A percentile compares a stretch with the other conserved stretches of the same genome.
Evolutionary conservation across 2,797 vertebrate species (phyloP).

Genomic region (Hemibagrus guttatus): DNA sequence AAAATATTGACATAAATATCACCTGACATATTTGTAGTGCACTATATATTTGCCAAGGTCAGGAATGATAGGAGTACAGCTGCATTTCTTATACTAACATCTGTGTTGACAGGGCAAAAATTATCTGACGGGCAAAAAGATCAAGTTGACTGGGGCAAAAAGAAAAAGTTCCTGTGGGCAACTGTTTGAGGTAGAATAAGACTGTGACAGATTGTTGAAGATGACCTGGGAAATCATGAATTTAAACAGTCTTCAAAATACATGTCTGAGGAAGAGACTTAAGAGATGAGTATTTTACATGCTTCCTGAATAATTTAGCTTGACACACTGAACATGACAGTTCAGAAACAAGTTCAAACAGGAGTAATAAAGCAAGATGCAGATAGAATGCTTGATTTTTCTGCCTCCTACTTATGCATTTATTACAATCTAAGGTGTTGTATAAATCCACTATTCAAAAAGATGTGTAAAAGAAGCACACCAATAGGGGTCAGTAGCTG

Average conservation of each 20-base stretch:
- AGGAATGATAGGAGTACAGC: background rate
- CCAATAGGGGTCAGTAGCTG: constrained; percentile 1
- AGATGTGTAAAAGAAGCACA: background rate
- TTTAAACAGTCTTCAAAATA: background rate
- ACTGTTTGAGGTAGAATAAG: background rate
- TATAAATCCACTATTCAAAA: background rate
- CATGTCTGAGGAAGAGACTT: background rate
- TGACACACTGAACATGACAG: background rate
- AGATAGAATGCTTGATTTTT: background rate
- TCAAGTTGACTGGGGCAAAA: background rate
- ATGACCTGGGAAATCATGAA: background rate
- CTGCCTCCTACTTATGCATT: background rate
- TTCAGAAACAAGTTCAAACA: background rate
- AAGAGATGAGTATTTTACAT: background rate
- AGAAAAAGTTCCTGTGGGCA: background rate
- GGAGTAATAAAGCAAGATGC: background rate
- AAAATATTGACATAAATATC: background rate
- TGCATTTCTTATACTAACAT: background rate
- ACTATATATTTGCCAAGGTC: background rate
- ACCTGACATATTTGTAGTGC: background rate
- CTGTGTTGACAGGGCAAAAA: background rate
- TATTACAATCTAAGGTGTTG: background rate
- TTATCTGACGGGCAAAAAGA: background rate
- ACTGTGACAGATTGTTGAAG: background rate
- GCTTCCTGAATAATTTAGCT: background rate